These are phyloP conservation scores for Amiota communis DNA, from an alignment of 2,888 invertebrate species.

Conservation along the genomic window DNA sequence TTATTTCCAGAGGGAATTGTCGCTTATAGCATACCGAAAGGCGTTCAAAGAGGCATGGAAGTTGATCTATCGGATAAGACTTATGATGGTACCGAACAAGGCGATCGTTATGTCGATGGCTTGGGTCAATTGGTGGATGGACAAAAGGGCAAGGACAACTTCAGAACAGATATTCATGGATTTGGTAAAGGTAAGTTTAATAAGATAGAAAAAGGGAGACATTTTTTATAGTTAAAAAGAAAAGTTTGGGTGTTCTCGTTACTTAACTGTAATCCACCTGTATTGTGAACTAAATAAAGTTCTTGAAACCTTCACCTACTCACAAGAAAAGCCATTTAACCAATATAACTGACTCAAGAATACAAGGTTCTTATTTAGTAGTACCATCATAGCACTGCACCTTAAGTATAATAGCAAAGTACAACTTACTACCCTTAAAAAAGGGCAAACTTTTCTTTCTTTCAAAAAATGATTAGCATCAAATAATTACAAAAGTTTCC, in stretches of 20 bases:
- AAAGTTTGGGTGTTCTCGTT: neutral
- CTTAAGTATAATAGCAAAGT: too few relatives aligned
- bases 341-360: too few relatives aligned
- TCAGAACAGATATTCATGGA: slow-evolving; percentile 79
- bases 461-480: slow-evolving; percentile 60
- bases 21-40: slow-evolving; percentile 86
- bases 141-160: slow-evolving; percentile 83
- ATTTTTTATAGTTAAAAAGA: neutral
- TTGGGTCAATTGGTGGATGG: slow-evolving; percentile 87
- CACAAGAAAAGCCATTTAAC: neutral
- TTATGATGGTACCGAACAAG: slow-evolving; percentile 83
- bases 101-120: slow-evolving; percentile 79
- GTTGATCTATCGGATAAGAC: slow-evolving; percentile 85
- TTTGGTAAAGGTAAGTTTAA: slow-evolving; percentile 78
- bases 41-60: slow-evolving; percentile 80
- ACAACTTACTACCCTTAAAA: neutral
- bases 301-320: neutral
- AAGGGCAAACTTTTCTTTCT: slow-evolving; percentile 32
- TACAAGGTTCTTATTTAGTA: too few relatives aligned
- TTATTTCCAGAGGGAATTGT: slow-evolving; percentile 81
- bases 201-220: too few relatives aligned
- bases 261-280: neutral
- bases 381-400: too few relatives aligned
- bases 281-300: neutral
- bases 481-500: slow-evolving; percentile 66